These are phyloP conservation scores for Unio delphinus DNA, from an alignment of 2,888 invertebrate species.

Conservation along the genomic window DNA sequence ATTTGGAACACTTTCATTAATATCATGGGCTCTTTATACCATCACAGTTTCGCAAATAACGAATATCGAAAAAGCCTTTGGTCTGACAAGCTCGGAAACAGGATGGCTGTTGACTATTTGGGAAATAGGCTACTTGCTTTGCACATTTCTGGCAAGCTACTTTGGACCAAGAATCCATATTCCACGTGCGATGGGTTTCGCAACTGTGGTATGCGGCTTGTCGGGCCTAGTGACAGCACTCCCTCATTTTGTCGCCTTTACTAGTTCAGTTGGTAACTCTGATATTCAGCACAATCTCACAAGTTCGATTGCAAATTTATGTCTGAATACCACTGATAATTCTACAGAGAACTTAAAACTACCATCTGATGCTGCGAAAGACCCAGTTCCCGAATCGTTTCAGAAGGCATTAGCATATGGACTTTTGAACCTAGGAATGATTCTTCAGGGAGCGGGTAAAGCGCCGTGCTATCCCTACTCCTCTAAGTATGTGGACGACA, in stretches of 20 bases:
- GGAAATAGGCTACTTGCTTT: slow-evolving; percentile 27
- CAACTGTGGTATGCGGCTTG: slow-evolving; percentile 20
- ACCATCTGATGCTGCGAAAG: not conserved
- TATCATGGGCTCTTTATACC: slow-evolving; percentile 23
- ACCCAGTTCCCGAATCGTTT: slow-evolving; percentile 4
- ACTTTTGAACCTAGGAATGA: slow-evolving; percentile 23
- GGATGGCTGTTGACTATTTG: slow-evolving; percentile 30
- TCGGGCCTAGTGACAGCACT: slow-evolving; percentile 22
- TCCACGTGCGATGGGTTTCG: slow-evolving; percentile 19
- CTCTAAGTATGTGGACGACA: slow-evolving; percentile 37
- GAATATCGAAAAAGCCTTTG: slow-evolving; percentile 33
- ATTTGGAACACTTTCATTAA: slow-evolving; percentile 19
- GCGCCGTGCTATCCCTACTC: slow-evolving; percentile 38
- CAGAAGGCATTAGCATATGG: slow-evolving; percentile 21
- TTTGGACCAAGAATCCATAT: slow-evolving; percentile 22
- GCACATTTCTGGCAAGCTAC: slow-evolving; percentile 19
- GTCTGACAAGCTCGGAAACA: slow-evolving; percentile 27
- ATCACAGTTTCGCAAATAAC: slow-evolving; percentile 27
- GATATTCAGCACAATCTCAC: not conserved
- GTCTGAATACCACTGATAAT: not conserved
- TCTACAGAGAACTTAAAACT: not conserved
- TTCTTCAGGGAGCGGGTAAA: slow-evolving; percentile 34
- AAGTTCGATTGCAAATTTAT: not conserved
- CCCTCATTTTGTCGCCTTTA: slow-evolving; percentile 32
- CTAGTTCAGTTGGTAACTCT: not conserved